A percentile compares a stretch with the other conserved stretches of the same genome.
Evolutionary conservation across 1,140 invertebrate genomes (phyloP).

Genomic region (Apis laboriosa): DNA sequence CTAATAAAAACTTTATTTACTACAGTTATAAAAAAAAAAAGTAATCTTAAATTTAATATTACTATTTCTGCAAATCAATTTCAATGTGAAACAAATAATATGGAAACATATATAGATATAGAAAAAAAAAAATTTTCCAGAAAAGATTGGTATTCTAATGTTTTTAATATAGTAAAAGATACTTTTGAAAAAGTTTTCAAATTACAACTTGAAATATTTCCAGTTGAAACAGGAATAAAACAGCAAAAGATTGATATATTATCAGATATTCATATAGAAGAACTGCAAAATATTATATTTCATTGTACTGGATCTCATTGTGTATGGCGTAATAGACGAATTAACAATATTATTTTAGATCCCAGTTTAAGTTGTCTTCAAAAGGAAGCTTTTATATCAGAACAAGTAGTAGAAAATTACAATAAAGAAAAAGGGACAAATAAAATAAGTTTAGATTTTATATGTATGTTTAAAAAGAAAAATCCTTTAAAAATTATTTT

Average conservation of each 20-base stretch:
- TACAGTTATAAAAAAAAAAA: conserved; percentile 1
- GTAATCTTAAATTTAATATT: conserved; percentile 11
- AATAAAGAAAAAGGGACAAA: conserved; percentile 10
- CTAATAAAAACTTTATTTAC: conserved; percentile 57
- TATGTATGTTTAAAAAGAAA: conserved; percentile 60
- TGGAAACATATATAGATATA: conserved; percentile 31
- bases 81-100: conserved; percentile 50
- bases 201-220: conserved; percentile 60
- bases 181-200: conserved; percentile 71
- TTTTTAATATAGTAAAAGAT: conserved; percentile 63
- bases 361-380: conserved; percentile 58
- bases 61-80: conserved; percentile 37
- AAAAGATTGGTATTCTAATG: conserved; percentile 61
- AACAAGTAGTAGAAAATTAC: conserved; percentile 34
- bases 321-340: conserved; percentile 67
- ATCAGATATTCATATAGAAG: conserved; percentile 72
- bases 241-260: conserved; percentile 69
- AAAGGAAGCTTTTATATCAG: conserved; percentile 69
- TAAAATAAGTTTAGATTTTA: conserved; percentile 59
- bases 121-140: conserved; percentile 50
- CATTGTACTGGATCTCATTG: conserved; percentile 64
- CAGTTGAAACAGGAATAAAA: conserved; percentile 58
- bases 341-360: conserved; percentile 39
- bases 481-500: conserved; percentile 50
- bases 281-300: conserved; percentile 57